A percentile compares a stretch with the other conserved stretches of the same genome.
Conservation (phyloP, 2,113 vertebrate genomes). For the Onychostruthus taczanowskii region DNA sequence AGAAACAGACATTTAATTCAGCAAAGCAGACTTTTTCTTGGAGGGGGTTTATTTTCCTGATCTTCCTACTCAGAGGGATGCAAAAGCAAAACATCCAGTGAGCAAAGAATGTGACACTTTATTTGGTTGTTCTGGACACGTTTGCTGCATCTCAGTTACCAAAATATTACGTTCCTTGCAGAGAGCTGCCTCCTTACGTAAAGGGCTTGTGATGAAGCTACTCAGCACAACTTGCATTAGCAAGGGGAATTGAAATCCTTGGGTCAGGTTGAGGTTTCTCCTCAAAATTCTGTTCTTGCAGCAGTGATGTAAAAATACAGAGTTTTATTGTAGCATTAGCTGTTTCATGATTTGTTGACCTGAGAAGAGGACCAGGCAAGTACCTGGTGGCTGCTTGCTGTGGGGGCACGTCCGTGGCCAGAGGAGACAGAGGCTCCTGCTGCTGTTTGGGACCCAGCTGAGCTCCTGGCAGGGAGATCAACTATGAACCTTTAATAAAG, state of each 20-base stretch:
- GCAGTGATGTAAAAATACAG: neutral
- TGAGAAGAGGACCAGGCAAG: neutral
- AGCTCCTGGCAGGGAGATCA: neutral
- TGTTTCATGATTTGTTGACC: neutral
- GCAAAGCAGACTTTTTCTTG: neutral
- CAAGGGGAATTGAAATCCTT: neutral
- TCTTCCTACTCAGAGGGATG: neutral
- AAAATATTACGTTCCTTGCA: neutral
- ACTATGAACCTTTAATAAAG: neutral
- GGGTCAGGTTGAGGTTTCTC: neutral
- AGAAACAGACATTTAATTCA: constrained; percentile 41
- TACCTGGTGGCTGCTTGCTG: rapidly evolving
- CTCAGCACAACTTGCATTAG: neutral
- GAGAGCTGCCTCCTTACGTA: neutral
- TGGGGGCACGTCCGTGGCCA: rapidly evolving
- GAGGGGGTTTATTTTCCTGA: constrained; percentile 27
- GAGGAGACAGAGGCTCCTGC: neutral
- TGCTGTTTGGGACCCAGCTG: neutral
- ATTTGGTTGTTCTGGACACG: neutral
- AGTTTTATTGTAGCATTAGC: neutral
- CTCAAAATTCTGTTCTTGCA: neutral
- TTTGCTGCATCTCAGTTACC: neutral
- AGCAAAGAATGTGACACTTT: neutral
- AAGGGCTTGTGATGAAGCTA: neutral
- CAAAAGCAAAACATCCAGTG: neutral